These are phyloP conservation scores for Tiaroga cobitis DNA, from an alignment of 2,797 vertebrate genomes.

Conservation along the genomic window DNA sequence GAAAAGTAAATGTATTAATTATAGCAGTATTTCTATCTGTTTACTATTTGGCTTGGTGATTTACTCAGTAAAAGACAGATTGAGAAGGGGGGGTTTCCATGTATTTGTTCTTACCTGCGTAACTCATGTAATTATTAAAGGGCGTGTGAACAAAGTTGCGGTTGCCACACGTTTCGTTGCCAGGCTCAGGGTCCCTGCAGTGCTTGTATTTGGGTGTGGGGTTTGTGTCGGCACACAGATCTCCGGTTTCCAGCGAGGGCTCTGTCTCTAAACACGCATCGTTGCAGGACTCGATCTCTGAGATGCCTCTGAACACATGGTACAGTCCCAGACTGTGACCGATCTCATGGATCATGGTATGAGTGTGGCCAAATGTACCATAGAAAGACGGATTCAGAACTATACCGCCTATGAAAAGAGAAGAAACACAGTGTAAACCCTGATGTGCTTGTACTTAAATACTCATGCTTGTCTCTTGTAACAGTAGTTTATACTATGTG, in stretches of 20 bases:
- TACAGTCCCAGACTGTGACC: slow-evolving; percentile 97
- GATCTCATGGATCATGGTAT: slow-evolving; percentile 98
- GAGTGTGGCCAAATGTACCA: slow-evolving; percentile 91
- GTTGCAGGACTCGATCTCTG: slow-evolving; percentile 95
- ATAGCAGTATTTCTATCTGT: not conserved
- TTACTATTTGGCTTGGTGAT: not conserved
- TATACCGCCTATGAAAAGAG: slow-evolving; percentile 80
- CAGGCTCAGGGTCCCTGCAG: slow-evolving; percentile 92
- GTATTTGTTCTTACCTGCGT: slow-evolving; percentile 83
- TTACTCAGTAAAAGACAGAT: not conserved
- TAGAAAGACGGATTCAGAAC: slow-evolving; percentile 98
- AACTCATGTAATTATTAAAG: slow-evolving; percentile 99
- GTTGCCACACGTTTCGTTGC: slow-evolving; percentile 93
- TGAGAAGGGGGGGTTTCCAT: not conserved
- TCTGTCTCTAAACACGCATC: slow-evolving; percentile 96
- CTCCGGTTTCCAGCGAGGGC: slow-evolving; percentile 94
- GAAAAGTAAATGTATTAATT: not conserved
- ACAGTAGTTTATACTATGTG: not conserved
- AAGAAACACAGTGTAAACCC: not conserved
- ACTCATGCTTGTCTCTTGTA: too few species aligned
- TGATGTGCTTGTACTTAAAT: slow-evolving; percentile 6
- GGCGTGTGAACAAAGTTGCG: slow-evolving; percentile 90
- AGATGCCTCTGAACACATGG: slow-evolving; percentile 96
- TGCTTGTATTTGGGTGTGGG: slow-evolving; percentile 94
- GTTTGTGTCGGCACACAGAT: slow-evolving; percentile 95